These are phyloP conservation scores for Drosophila anceps DNA, from an alignment of 2,888 invertebrate genomes.

Conservation along the genomic window DNA sequence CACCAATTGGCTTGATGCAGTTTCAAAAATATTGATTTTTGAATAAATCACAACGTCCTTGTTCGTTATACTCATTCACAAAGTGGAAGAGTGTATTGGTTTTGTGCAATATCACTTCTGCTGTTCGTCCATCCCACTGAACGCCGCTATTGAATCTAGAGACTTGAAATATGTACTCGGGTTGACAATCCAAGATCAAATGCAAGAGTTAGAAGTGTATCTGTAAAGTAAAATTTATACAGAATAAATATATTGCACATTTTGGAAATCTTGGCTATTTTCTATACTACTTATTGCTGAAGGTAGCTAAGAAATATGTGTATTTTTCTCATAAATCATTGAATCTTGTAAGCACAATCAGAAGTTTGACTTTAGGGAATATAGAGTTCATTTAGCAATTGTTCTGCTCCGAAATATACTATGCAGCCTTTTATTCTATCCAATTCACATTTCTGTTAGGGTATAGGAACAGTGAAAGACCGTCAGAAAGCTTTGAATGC, in stretches of 20 bases:
- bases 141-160: too few relatives aligned
- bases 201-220: too few relatives aligned
- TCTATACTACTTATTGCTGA: background rate
- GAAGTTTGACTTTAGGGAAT: background rate
- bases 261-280: background rate
- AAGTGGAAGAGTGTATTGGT: too few relatives aligned
- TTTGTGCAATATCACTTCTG: too few relatives aligned
- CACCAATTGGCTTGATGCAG: too few relatives aligned
- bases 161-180: too few relatives aligned
- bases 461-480: background rate
- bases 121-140: too few relatives aligned
- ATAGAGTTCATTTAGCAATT: background rate
- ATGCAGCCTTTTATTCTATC: background rate
- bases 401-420: background rate
- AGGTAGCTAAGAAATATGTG: background rate
- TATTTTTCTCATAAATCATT: background rate
- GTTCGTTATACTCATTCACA: too few relatives aligned
- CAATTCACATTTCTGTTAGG: background rate
- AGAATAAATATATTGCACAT: background rate
- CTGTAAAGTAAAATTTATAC: background rate
- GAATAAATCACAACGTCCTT: too few relatives aligned
- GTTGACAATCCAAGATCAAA: too few relatives aligned
- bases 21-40: too few relatives aligned
- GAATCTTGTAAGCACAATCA: background rate
- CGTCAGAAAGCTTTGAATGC: conserved; percentile 6